phyloP scores from a whole-genome alignment of 2,797 vertebrate genomes.

The Manis javanica region DNA sequence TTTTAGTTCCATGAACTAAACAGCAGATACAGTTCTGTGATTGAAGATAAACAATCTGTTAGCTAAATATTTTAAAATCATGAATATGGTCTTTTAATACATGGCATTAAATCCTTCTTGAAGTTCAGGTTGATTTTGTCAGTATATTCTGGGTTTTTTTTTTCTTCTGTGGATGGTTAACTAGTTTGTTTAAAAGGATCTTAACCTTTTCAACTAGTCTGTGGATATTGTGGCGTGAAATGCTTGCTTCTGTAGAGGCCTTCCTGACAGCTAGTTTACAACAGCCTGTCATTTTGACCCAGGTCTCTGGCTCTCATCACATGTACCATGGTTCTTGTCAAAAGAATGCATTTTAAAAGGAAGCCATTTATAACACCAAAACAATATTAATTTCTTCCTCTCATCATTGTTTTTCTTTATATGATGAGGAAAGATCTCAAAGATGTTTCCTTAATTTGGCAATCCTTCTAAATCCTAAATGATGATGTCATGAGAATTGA shows the following conservation, averaged over 20 bases:
- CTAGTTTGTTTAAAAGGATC: constrained; percentile 72
- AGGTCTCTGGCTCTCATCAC: constrained; percentile 66
- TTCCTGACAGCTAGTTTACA: constrained; percentile 70
- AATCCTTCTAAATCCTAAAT: constrained; percentile 51
- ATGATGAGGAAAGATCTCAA: constrained; percentile 61
- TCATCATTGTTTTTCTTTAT: constrained; percentile 59
- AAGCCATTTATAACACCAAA: constrained; percentile 62
- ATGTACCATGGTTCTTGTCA: constrained; percentile 70
- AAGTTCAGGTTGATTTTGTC: constrained; percentile 55
- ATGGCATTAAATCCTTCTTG: constrained; percentile 38
- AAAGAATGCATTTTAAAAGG: constrained; percentile 71
- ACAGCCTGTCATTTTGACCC: constrained; percentile 72
- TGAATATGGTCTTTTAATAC: constrained; percentile 51
- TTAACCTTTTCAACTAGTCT: constrained; percentile 77
- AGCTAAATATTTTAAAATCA: constrained; percentile 80
- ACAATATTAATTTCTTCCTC: constrained; percentile 64
- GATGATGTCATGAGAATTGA: constrained; percentile 28
- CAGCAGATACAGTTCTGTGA: constrained; percentile 80
- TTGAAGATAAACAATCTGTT: constrained; percentile 82
- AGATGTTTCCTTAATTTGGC: constrained; percentile 37
- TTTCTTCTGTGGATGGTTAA: constrained; percentile 45
- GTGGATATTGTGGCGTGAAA: constrained; percentile 61
- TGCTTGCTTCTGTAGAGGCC: constrained; percentile 32
- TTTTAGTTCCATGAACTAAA: constrained; percentile 82
- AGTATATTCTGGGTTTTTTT: not conserved